Conservation (phyloP, 2,113 vertebrate species). For the Potamarius usumacintae region DNA sequence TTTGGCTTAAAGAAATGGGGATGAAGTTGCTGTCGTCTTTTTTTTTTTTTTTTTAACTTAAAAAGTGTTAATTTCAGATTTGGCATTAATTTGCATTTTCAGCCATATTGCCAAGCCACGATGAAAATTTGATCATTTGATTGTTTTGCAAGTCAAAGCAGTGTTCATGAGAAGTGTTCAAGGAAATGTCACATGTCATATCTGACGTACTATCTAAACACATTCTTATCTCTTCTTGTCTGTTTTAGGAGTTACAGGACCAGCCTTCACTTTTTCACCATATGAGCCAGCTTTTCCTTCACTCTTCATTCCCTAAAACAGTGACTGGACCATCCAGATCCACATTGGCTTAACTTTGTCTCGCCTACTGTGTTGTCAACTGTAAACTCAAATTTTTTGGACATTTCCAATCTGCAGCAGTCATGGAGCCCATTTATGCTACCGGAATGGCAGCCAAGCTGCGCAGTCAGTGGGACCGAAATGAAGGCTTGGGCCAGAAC, state of each 20-base stretch:
- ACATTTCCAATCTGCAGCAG: not conserved
- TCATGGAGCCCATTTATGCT: constrained; percentile 72
- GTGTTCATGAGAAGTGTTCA: not conserved
- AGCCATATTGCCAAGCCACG: not conserved
- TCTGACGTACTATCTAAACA: not conserved
- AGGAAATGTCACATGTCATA: not conserved
- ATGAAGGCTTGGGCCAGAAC: constrained; percentile 82
- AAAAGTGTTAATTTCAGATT: too few species aligned
- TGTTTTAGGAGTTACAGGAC: constrained; percentile 13
- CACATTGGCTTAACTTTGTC: not conserved
- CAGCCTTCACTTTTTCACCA: not conserved
- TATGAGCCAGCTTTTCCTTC: constrained; percentile 1
- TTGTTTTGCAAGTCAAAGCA: not conserved
- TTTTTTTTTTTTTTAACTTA: too few species aligned
- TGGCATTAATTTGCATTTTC: too few species aligned
- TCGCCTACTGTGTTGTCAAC: not conserved
- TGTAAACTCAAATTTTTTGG: not conserved
- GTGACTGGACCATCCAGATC: not conserved
- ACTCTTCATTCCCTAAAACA: constrained; percentile 38
- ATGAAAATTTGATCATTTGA: not conserved
- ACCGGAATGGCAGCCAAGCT: constrained; percentile 84
- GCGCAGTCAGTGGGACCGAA: constrained; percentile 79
- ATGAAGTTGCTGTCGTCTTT: not conserved
- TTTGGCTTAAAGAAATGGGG: not conserved
- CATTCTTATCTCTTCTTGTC: not conserved